These are phyloP conservation scores for Lobophora halterata DNA, from an alignment of 2,888 invertebrate genomes.

Conservation along the genomic window DNA sequence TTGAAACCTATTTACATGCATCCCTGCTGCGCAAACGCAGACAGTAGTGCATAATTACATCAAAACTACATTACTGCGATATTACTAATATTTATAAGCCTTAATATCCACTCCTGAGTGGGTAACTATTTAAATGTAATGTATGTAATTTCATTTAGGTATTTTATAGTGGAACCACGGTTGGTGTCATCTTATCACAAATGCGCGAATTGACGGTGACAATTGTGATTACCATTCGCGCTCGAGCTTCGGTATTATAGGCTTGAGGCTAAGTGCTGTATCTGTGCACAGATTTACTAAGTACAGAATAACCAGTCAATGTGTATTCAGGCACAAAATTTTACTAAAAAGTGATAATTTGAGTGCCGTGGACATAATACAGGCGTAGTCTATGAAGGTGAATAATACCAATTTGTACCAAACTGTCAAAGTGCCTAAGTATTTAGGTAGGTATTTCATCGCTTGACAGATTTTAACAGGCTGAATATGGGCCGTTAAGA, in stretches of 20 bases:
- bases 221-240: constrained; percentile 68
- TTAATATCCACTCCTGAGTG: constrained; percentile 23
- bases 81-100: constrained; percentile 27
- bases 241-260: constrained; percentile 54
- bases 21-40: constrained; percentile 25
- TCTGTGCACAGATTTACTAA: constrained; percentile 33
- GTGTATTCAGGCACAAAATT: too few species aligned
- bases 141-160: constrained; percentile 47
- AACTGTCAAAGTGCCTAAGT: too few species aligned
- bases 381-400: too few species aligned
- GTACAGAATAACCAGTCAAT: constrained; percentile 32
- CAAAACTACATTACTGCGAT: constrained; percentile 32
- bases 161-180: constrained; percentile 45
- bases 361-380: too few species aligned
- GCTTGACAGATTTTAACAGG: too few species aligned
- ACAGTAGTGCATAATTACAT: constrained; percentile 37
- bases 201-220: constrained; percentile 73
- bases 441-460: too few species aligned
- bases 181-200: constrained; percentile 59
- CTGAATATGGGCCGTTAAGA: too few species aligned
- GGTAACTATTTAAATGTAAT: constrained; percentile 36
- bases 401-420: too few species aligned
- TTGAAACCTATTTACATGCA: constrained; percentile 26
- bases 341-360: too few species aligned
- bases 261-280: constrained; percentile 31